These are phyloP conservation scores for Caprella mutica DNA, from an alignment of 2,888 invertebrate genomes.

Conservation along the genomic window DNA sequence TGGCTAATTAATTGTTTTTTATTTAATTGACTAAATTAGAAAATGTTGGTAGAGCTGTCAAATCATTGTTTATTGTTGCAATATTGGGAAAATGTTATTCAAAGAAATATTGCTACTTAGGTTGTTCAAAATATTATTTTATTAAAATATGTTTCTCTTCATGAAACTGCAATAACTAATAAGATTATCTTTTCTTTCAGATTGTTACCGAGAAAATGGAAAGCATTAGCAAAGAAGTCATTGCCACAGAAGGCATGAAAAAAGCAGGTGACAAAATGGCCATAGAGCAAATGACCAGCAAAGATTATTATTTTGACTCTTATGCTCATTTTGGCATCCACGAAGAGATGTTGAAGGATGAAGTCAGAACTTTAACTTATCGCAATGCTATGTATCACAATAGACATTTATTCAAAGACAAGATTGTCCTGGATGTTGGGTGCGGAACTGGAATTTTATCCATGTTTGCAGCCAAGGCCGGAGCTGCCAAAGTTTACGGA, in stretches of 20 bases:
- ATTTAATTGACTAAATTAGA: too few relatives aligned
- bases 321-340: constrained; percentile 99
- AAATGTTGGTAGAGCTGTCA: too few relatives aligned
- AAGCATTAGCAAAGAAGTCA: constrained; percentile 14
- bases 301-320: constrained; percentile 99
- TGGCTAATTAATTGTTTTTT: too few relatives aligned
- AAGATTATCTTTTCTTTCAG: constrained; percentile 15
- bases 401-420: constrained; percentile 79
- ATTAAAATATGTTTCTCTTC: too few relatives aligned
- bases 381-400: constrained; percentile 99
- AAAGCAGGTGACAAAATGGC: constrained; percentile 28
- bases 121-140: too few relatives aligned
- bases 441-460: constrained; percentile 98
- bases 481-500: constrained; percentile 87
- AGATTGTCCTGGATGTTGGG: constrained; percentile 86
- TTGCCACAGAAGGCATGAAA: constrained; percentile 14
- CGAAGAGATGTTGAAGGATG: constrained; percentile 99
- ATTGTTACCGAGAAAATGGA: constrained; percentile 27
- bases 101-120: too few relatives aligned
- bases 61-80: too few relatives aligned
- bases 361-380: constrained; percentile 94
- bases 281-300: constrained; percentile 90
- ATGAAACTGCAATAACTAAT: too few relatives aligned
- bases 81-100: too few relatives aligned
- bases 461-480: constrained; percentile 99